Conservation (phyloP, 2,888 invertebrate genomes). For the Drosophila affinis region DNA sequence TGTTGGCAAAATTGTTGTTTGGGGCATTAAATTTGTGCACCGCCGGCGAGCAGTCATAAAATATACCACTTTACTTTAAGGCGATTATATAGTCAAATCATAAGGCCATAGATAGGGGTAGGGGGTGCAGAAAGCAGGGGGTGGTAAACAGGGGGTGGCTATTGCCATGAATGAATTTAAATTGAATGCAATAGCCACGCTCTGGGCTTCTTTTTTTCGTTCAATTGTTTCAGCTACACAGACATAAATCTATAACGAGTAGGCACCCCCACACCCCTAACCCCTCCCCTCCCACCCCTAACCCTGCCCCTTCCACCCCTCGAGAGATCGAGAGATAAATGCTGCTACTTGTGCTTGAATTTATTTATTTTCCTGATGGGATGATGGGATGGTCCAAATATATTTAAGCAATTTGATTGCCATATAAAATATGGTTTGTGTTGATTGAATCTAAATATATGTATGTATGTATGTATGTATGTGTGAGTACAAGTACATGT, state of each 20-base stretch:
- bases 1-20: constrained; percentile 24
- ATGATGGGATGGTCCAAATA: constrained; percentile 56
- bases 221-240: constrained; percentile 15
- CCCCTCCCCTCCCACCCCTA: no score
- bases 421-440: constrained; percentile 44
- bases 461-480: no score
- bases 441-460: constrained; percentile 34
- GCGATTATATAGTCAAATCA: constrained; percentile 23
- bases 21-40: constrained; percentile 35
- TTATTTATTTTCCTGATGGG: constrained; percentile 48
- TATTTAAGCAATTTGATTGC: constrained; percentile 47
- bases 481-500: not conserved
- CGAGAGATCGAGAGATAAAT: constrained; percentile 36
- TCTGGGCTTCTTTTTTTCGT: not conserved
- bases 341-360: constrained; percentile 19
- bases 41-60: constrained; percentile 27
- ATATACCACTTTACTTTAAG: constrained; percentile 32
- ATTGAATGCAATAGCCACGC: constrained; percentile 48
- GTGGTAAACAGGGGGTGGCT: not conserved
- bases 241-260: constrained; percentile 24
- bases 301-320: no score
- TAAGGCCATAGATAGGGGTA: constrained; percentile 12
- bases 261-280: not conserved
- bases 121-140: not conserved
- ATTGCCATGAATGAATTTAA: constrained; percentile 43